Percentiles rank a stretch among this genome's conserved stretches.
These are phyloP conservation scores for Leptinotarsa undecemlineata DNA, from an alignment of 1,140 invertebrate species.

Conservation along the genomic window DNA sequence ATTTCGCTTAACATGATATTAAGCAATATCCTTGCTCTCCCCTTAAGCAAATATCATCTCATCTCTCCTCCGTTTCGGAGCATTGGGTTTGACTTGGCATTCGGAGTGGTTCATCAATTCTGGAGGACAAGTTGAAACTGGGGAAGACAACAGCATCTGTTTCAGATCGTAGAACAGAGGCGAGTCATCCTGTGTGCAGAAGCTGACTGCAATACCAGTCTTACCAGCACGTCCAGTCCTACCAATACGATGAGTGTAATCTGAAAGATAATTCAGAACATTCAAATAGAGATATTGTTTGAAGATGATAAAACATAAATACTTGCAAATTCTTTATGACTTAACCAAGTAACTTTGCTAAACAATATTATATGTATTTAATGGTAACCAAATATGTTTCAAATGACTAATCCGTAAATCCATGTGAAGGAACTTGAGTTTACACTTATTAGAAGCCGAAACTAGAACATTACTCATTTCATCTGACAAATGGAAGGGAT, in stretches of 20 bases:
- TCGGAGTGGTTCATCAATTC: conserved; percentile 98
- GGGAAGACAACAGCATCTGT: conserved; percentile 85
- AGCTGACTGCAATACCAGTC: conserved; percentile 92
- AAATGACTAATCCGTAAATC: too few relatives aligned
- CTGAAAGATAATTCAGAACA: conserved; percentile 59
- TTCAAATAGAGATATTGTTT: neutral
- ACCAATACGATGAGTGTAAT: conserved; percentile 99
- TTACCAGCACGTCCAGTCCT: conserved; percentile 98
- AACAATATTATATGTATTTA: too few relatives aligned
- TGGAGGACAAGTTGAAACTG: conserved; percentile 93
- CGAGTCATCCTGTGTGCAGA: conserved; percentile 96
- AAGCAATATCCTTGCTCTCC: neutral
- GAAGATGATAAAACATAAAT: too few relatives aligned
- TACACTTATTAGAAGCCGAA: too few relatives aligned
- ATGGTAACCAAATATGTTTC: too few relatives aligned
- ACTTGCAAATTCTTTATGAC: too few relatives aligned
- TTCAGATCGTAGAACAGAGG: conserved; percentile 97
- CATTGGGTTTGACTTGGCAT: conserved; percentile 95
- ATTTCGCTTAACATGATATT: too few relatives aligned
- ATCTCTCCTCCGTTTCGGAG: conserved; percentile 90
- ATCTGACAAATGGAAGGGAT: too few relatives aligned
- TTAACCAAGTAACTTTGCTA: too few relatives aligned
- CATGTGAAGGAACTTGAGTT: too few relatives aligned
- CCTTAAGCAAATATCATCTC: conserved; percentile 89
- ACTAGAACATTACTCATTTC: too few relatives aligned